Evolutionary conservation across 2,797 vertebrate genomes (phyloP).

Genomic region (Poecilia gillii): DNA sequence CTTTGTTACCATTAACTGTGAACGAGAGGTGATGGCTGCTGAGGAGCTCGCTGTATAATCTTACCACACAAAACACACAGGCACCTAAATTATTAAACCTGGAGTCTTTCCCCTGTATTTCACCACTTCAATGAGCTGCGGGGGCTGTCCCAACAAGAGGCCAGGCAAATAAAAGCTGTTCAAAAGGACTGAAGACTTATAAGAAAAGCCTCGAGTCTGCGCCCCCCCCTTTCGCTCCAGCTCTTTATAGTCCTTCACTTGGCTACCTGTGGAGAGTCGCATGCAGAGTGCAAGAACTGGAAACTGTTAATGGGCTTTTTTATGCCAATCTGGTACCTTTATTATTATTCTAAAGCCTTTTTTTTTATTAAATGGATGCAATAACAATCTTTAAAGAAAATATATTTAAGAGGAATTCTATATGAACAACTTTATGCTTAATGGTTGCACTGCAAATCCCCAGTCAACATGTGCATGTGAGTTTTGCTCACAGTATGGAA

Average conservation of each 20-base stretch:
- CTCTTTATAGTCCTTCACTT: constrained; percentile 5
- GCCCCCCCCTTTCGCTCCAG: not conserved
- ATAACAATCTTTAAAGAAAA: not conserved
- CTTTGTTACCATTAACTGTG: constrained; percentile 13
- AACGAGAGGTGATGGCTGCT: constrained; percentile 43
- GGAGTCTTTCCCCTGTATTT: constrained; percentile 70
- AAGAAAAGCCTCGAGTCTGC: constrained; percentile 7
- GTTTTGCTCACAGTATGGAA: not conserved
- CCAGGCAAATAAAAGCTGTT: constrained; percentile 14
- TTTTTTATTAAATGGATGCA: no score
- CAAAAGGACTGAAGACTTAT: constrained; percentile 22
- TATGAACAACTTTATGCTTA: not conserved
- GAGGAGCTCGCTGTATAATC: constrained; percentile 66
- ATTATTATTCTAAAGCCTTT: not conserved
- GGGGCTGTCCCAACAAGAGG: constrained; percentile 42
- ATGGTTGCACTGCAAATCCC: not conserved
- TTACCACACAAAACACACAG: constrained; percentile 70
- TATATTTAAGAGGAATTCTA: not conserved
- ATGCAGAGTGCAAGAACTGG: not conserved
- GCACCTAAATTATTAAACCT: constrained; percentile 76
- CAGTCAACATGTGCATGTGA: not conserved
- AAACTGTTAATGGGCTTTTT: not conserved
- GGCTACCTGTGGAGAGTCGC: constrained; percentile 39
- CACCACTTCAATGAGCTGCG: constrained; percentile 60
- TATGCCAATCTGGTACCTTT: not conserved